Evolutionary conservation across 1,140 invertebrate genomes (phyloP).

Genomic region (Hestina assimilis): DNA sequence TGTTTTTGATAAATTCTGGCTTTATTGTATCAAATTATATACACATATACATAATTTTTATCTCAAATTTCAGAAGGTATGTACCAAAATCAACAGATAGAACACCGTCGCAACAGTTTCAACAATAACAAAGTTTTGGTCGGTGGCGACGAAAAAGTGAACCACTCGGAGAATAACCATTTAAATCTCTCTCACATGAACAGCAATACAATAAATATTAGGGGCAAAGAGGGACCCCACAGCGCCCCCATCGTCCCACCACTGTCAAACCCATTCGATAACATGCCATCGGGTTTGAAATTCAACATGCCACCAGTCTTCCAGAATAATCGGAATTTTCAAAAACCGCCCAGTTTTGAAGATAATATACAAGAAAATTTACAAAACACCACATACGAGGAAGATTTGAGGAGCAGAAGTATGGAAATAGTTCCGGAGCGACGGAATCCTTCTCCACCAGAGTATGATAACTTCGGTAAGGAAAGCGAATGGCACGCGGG

Average conservation of each 20-base stretch:
- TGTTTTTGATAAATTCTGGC: not conserved
- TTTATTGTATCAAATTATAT: not conserved
- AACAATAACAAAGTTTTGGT: slow-evolving; percentile 73
- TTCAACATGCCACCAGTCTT: slow-evolving; percentile 40
- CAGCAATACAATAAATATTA: slow-evolving; percentile 12
- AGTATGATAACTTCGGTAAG: slow-evolving; percentile 37
- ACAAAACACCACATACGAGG: slow-evolving; percentile 39
- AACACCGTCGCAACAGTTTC: slow-evolving; percentile 47
- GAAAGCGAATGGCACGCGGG: slow-evolving; percentile 37
- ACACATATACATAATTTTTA: not conserved
- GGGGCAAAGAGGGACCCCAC: slow-evolving; percentile 24
- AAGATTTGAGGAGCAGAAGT: slow-evolving; percentile 40
- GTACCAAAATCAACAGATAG: slow-evolving; percentile 36
- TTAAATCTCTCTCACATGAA: slow-evolving; percentile 49
- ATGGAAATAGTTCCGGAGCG: slow-evolving; percentile 24
- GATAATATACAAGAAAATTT: slow-evolving; percentile 29
- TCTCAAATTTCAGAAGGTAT: slow-evolving; percentile 51
- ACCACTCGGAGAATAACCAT: slow-evolving; percentile 39
- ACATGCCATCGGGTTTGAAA: slow-evolving; percentile 51
- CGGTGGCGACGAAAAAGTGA: slow-evolving; percentile 53
- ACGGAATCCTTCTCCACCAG: slow-evolving; percentile 34
- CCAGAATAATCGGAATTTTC: slow-evolving; percentile 7
- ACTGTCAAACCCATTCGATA: slow-evolving; percentile 58
- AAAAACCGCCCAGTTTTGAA: slow-evolving; percentile 6
- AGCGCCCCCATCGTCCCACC: slow-evolving; percentile 34